Conservation (phyloP, 2,113 vertebrate species). For the Peucedramus taeniatus region DNA sequence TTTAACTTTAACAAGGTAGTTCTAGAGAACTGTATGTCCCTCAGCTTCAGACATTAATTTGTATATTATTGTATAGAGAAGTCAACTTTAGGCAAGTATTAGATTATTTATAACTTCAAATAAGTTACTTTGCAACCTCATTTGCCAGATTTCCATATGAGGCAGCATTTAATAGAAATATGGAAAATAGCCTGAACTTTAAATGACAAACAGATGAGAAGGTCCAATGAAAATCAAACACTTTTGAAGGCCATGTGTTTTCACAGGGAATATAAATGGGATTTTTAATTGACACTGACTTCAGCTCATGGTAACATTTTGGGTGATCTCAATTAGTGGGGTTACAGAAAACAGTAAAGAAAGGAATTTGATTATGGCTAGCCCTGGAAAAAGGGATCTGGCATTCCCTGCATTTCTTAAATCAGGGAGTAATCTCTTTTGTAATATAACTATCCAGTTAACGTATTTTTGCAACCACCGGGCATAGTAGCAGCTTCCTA, state of each 20-base stretch:
- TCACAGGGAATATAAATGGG: constrained; percentile 81
- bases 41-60: constrained; percentile 49
- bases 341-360: constrained; percentile 83
- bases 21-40: background rate
- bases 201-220: constrained; percentile 93
- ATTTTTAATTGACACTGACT: constrained; percentile 93
- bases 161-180: constrained; percentile 89
- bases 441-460: background rate
- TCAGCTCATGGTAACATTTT: constrained; percentile 80
- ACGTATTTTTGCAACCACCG: background rate
- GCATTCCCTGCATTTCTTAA: constrained; percentile 29
- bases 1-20: background rate
- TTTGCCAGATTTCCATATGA: constrained; percentile 80
- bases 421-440: constrained; percentile 24
- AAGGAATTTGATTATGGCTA: constrained; percentile 74
- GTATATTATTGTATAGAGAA: constrained; percentile 61
- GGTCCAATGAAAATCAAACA: constrained; percentile 80
- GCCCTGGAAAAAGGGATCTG: constrained; percentile 53
- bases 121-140: constrained; percentile 73
- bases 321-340: constrained; percentile 84
- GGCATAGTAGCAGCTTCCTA: background rate
- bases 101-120: constrained; percentile 90
- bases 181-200: constrained; percentile 81
- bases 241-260: constrained; percentile 82
- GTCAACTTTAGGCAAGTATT: constrained; percentile 71